Percentiles rank a stretch among this genome's conserved stretches.
phyloP scores from a whole-genome alignment of 2,888 invertebrate genomes.

The Drosophila niveifrons region DNA sequence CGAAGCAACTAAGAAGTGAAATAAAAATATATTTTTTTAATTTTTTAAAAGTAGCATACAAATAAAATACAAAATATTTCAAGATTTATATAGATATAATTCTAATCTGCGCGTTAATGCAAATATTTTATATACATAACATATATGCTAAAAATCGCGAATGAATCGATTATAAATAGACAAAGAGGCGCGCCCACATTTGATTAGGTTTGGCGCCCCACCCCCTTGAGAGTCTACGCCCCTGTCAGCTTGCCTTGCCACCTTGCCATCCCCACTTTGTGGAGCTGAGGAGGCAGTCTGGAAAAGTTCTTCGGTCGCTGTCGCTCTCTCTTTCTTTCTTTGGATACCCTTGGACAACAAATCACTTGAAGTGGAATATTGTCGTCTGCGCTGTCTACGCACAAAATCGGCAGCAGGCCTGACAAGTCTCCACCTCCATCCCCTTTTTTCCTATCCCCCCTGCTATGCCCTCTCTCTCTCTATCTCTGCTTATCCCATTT shows the following conservation, averaged over 20 bases:
- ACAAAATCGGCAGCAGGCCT: slow-evolving; percentile 55
- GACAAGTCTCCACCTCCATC: slow-evolving; percentile 14
- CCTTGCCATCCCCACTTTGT: neutral
- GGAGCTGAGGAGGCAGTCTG: slow-evolving; percentile 53
- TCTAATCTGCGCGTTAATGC: too few species aligned
- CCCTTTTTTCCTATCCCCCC: rapidly evolving
- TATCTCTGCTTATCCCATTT: slow-evolving; percentile 16
- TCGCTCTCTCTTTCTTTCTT: neutral
- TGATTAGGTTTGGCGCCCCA: neutral
- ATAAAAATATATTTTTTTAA: too few species aligned
- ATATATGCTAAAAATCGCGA: neutral
- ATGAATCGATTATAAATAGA: slow-evolving; percentile 4
- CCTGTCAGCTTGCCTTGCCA: neutral
- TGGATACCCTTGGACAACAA: slow-evolving; percentile 61
- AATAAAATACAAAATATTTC: too few species aligned
- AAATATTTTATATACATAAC: neutral
- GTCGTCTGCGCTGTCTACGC: slow-evolving; percentile 74
- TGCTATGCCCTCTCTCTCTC: neutral
- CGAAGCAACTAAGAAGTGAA: too few species aligned
- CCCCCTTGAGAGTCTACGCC: neutral
- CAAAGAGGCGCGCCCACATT: neutral
- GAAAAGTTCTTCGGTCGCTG: slow-evolving; percentile 59
- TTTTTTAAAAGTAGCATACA: too few species aligned
- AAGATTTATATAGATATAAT: too few species aligned
- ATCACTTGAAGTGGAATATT: slow-evolving; percentile 74